Conservation (phyloP, 2,888 invertebrate genomes). For the Nephrotoma flavescens region DNA sequence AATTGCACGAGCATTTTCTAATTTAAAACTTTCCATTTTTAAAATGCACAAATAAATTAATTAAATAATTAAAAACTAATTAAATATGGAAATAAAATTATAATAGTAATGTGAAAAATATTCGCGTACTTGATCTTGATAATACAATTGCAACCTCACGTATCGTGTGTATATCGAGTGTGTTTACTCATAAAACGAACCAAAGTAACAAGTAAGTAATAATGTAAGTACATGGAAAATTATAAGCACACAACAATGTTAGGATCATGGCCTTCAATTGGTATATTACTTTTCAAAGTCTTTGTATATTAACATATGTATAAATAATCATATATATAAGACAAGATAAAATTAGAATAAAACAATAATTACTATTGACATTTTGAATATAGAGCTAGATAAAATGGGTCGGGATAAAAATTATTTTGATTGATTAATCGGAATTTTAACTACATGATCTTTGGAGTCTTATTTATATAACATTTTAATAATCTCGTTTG, state of each 20-base stretch:
- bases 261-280: not conserved
- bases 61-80: not conserved
- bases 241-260: not conserved
- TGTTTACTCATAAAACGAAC: not conserved
- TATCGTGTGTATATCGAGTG: not conserved
- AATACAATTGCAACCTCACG: not conserved
- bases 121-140: not conserved
- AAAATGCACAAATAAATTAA: not conserved
- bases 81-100: not conserved
- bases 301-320: not conserved
- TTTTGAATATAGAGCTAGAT: not conserved
- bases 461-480: not conserved
- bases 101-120: not conserved
- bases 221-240: not conserved
- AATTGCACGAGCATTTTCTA: not conserved
- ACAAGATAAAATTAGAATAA: not conserved
- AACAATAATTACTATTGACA: not conserved
- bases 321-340: not conserved
- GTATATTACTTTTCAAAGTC: not conserved
- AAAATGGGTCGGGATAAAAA: not conserved
- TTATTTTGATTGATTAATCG: not conserved
- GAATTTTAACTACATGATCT: not conserved
- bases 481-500: not conserved
- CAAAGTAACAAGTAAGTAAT: not conserved
- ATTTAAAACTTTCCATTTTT: not conserved